Conservation (phyloP, 1,140 invertebrate species). For the Temnothorax nylanderi region DNA sequence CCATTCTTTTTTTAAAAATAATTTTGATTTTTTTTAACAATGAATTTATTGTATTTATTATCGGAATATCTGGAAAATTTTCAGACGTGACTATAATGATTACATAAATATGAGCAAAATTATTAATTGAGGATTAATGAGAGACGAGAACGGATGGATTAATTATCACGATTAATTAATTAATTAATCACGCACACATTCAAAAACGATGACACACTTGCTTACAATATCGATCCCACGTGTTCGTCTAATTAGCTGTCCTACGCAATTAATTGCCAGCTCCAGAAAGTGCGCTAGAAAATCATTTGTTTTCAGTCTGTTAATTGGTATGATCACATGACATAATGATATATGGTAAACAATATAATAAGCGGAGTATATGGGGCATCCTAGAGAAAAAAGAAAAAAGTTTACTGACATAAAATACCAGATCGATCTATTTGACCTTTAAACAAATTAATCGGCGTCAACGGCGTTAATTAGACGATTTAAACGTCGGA, state of each 20-base stretch:
- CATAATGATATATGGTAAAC: slow-evolving; percentile 12
- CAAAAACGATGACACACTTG: background rate
- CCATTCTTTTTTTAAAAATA: background rate
- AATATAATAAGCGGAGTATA: slow-evolving; percentile 49
- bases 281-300: background rate
- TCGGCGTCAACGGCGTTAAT: background rate
- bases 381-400: slow-evolving; percentile 1
- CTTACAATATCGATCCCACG: slow-evolving; percentile 24
- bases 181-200: slow-evolving; percentile 8
- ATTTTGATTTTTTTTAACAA: background rate
- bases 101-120: background rate
- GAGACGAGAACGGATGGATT: background rate
- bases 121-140: slow-evolving; percentile 13
- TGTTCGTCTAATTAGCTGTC: slow-evolving; percentile 20
- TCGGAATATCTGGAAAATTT: background rate
- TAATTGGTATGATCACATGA: background rate
- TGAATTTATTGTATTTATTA: background rate
- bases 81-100: background rate
- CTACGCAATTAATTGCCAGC: slow-evolving; percentile 4
- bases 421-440: background rate
- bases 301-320: background rate
- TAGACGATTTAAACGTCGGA: background rate
- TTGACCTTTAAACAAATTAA: background rate
- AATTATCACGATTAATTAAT: background rate
- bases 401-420: background rate